Evolutionary conservation across 1,140 invertebrate genomes (phyloP), one percentile per base, ranked within the genome.

Genomic region (Rhagoletis zephyria): DNA sequence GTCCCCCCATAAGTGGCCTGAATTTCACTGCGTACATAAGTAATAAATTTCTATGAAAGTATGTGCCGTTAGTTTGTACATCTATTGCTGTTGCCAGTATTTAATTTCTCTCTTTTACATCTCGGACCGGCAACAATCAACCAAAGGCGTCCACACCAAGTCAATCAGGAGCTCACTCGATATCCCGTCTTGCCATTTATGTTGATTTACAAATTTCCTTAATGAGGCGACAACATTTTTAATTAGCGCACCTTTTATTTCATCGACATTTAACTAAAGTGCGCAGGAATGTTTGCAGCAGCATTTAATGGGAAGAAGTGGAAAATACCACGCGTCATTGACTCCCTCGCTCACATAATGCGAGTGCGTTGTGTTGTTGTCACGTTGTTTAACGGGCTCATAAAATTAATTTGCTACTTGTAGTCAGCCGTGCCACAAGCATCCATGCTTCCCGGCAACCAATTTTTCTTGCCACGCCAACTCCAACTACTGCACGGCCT

Each of bases 211-310:
- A 87, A 70, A 70, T 87, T 70, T 70, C 85, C 87, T 88, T 88
- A 88, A 88, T 88, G 87, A 86, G 87, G 85, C 85, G 87, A 87
- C 87, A 87, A 85, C 74, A 85, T 88, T 88, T 88, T 88, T 88
- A 88, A 88, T 88, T 88, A 88, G 85, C 87, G 85, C 87, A 88
- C 87, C 87, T 88, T 85, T 86, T 88, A 85, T 88, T 85, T 63
- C 74, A 51, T 59, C 48, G 74, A 81, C 74, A 81, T 81, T 81
- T 81, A 81, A 59, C 74, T n/a, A 12, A 81, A 56, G 48, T 56
- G 48, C 42, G 87, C 59, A 30, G 86, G 48, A 9, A 77, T 87
- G 70, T 81, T 45, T 51, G 67, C 48, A 19, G 74, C 48, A 48
- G 16, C 30, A 30, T 30, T 51, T 56, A 56, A 81, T 81, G 48